Percentiles rank a stretch among this genome's conserved stretches.
These are phyloP conservation scores for Danio albolineatus DNA, from an alignment of 2,797 vertebrate species.

Conservation along the genomic window DNA sequence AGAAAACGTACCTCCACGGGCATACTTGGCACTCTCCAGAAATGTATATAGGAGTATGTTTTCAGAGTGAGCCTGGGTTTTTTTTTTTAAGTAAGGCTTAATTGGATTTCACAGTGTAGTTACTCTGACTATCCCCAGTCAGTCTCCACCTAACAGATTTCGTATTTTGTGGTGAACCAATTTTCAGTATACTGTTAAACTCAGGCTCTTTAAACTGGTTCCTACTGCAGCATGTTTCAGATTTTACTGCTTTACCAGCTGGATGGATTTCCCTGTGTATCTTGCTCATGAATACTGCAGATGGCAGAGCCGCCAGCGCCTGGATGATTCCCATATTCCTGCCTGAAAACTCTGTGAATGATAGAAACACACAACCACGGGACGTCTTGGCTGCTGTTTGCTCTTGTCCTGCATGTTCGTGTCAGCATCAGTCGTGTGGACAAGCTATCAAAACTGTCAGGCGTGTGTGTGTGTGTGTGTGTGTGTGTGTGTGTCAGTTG, in stretches of 20 bases:
- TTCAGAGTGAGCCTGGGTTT: too few relatives aligned
- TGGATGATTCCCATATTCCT: background rate
- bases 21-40: too few relatives aligned
- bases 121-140: too few relatives aligned
- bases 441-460: background rate
- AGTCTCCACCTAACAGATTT: too few relatives aligned
- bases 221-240: background rate
- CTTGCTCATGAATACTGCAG: slow-evolving; percentile 22
- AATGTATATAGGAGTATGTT: too few relatives aligned
- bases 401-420: background rate
- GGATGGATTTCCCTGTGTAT: slow-evolving; percentile 17
- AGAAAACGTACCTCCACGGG: too few relatives aligned
- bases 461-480: background rate
- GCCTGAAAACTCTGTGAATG: background rate
- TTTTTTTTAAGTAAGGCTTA: too few relatives aligned
- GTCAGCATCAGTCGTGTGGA: background rate
- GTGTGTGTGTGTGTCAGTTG: background rate
- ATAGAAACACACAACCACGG: background rate
- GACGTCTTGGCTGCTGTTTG: slow-evolving; percentile 16
- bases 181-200: background rate
- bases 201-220: background rate
- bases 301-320: slow-evolving; percentile 5
- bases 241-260: slow-evolving; percentile 6
- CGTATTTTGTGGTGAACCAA: too few relatives aligned
- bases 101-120: too few relatives aligned